phyloP scores from a whole-genome alignment of 2,113 vertebrate species.

The Gorsachius goisagi region DNA sequence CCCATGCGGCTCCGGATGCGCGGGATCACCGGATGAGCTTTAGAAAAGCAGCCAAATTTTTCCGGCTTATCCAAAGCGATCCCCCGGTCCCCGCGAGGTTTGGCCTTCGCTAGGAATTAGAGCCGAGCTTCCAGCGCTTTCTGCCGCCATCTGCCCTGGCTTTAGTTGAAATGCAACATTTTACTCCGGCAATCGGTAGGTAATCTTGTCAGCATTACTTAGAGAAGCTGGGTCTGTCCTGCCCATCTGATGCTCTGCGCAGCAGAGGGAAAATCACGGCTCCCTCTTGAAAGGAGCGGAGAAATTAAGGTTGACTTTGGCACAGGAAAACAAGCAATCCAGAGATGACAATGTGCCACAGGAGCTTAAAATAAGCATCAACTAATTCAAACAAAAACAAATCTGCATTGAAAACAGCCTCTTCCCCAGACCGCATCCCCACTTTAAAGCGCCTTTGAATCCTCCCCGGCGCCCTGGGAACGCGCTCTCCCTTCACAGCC shows the following conservation, averaged over 20 bases:
- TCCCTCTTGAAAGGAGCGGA: slow-evolving; percentile 51
- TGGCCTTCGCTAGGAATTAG: slow-evolving; percentile 14
- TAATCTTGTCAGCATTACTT: not conserved
- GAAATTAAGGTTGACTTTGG: slow-evolving; percentile 43
- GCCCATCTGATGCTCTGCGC: slow-evolving; percentile 38
- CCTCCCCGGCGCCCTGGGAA: slow-evolving; percentile 23
- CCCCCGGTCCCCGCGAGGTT: not conserved
- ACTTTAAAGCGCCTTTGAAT: slow-evolving; percentile 60
- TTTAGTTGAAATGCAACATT: not conserved
- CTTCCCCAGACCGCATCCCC: slow-evolving; percentile 23
- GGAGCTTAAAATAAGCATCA: slow-evolving; percentile 62
- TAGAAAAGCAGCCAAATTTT: not conserved
- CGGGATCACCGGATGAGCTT: not conserved
- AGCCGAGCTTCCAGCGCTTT: not conserved
- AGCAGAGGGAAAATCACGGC: slow-evolving; percentile 33
- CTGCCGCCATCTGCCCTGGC: slow-evolving; percentile 29
- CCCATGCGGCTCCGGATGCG: rapidly evolving
- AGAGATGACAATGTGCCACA: slow-evolving; percentile 38
- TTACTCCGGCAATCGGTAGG: not conserved
- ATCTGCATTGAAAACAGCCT: slow-evolving; percentile 47
- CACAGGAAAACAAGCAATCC: slow-evolving; percentile 50
- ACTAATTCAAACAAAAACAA: slow-evolving; percentile 61
- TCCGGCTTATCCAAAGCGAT: not conserved
- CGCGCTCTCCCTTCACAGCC: not conserved
- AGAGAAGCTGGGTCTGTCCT: not conserved